Evolutionary conservation across 2,113 vertebrate species (phyloP).

Genomic region (Suncus etruscus): DNA sequence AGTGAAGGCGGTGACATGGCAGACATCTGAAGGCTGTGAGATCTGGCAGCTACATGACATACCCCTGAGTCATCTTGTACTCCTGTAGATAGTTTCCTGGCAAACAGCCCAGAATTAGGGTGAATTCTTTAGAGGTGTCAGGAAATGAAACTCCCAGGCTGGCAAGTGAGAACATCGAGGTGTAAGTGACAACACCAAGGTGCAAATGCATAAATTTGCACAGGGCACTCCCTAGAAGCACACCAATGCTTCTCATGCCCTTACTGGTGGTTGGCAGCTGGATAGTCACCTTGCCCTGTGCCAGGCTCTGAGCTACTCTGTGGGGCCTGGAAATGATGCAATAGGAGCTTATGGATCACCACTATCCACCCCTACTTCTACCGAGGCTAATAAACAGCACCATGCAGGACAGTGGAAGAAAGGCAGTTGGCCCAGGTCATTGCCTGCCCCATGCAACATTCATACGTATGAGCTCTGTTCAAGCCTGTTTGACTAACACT

Average conservation of each 20-base stretch:
- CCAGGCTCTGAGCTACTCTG: neutral
- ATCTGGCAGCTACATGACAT: no score
- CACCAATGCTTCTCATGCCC: neutral
- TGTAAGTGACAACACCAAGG: neutral
- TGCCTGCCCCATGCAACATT: neutral
- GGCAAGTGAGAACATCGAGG: no score
- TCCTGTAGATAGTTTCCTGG: neutral
- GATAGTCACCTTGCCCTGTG: neutral
- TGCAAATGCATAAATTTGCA: no score
- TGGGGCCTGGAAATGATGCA: neutral
- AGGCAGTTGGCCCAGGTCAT: neutral
- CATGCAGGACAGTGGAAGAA: rapidly evolving
- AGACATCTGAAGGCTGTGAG: no score
- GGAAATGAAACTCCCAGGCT: neutral
- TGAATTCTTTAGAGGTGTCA: neutral
- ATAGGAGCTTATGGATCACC: neutral
- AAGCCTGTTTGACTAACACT: neutral
- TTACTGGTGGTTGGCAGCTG: neutral
- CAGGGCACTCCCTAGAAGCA: rapidly evolving
- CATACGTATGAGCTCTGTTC: rapidly evolving
- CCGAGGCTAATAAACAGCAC: neutral
- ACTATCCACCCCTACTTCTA: neutral
- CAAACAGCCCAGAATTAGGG: neutral
- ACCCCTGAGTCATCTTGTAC: neutral
- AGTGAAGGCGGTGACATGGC: no score